These are phyloP conservation scores for Tetramorium alpestre DNA, from an alignment of 1,140 invertebrate species.

Conservation along the genomic window DNA sequence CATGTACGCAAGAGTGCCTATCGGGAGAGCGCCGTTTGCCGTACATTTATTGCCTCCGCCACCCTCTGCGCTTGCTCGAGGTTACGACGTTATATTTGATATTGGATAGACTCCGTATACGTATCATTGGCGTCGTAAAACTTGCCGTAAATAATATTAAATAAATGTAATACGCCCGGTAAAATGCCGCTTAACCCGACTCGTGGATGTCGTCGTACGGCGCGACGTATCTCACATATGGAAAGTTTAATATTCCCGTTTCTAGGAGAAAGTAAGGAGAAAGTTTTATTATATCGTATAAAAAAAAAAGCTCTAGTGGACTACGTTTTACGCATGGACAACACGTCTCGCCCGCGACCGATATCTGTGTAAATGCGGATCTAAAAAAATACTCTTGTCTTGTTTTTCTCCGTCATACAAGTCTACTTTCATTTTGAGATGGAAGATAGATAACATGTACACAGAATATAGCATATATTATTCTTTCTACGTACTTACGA, in stretches of 20 bases:
- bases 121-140: conserved; percentile 85
- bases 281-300: conserved; percentile 46
- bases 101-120: conserved; percentile 85
- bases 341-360: background rate
- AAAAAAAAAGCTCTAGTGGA: conserved; percentile 29
- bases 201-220: conserved; percentile 27
- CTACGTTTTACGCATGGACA: conserved; percentile 23
- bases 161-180: conserved; percentile 84
- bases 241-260: conserved; percentile 63
- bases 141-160: conserved; percentile 85
- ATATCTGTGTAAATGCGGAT: conserved; percentile 48
- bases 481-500: conserved; percentile 10
- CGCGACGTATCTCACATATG: conserved; percentile 41
- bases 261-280: conserved; percentile 37
- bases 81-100: conserved; percentile 86
- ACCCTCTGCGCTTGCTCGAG: conserved; percentile 78
- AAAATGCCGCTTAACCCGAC: conserved; percentile 80
- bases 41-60: conserved; percentile 84
- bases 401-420: background rate
- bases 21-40: conserved; percentile 83
- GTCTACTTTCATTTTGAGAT: conserved; percentile 54
- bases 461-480: conserved; percentile 24
- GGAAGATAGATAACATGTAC: conserved; percentile 43
- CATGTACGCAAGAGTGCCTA: conserved; percentile 79
- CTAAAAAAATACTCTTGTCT: conserved; percentile 37